Evolutionary conservation across 2,797 vertebrate species (phyloP), one percentile per base, ranked within the genome.

Genomic region (Garrulus glandarius): DNA sequence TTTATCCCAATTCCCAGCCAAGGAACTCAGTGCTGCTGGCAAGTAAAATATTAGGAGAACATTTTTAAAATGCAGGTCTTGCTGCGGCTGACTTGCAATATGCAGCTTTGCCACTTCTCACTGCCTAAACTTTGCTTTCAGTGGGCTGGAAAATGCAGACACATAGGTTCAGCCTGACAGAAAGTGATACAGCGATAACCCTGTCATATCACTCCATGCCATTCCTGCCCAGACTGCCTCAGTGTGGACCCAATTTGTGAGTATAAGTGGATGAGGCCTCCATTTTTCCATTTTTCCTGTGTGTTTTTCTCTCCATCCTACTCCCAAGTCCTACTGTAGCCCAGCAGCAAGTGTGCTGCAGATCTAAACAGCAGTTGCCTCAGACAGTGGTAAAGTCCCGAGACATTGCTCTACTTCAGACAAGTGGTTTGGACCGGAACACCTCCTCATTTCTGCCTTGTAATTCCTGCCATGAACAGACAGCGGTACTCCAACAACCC

Each of bases 121-220:
- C 65, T 95, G 92, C 86, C 77, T 94, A 65, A 80, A 93, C 64
- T 91, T 89, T 56, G 74, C 71, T 97, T 92, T 95, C 97, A 96
- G 18, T 97, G 96, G 86, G 71, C 94, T 95, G 95, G 97, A 97
- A 98, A 97, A 97, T 93, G 68, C 86, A 95, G 87, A 76, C 78
- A 43, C 27, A 3, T 11, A 81, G 92, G 91, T 92, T 97, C 95
- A 95, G 90, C 61, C 84, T 97, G 91, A 94, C 55, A 93, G 93
- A 72, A 95, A 92, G 90, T 0, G 23, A 93, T 80, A 41, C 68
- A 79, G 55, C 0, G 93, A 97, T 97, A 97, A 97, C 85, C 67
- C 83, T 36, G 79, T 74, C 88, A 72, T 95, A 96, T 97, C 89
- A 17, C 21, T 30, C 72, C 34, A 21, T 74, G 76, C 90, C 92